phyloP scores from a whole-genome alignment of 2,113 vertebrate genomes.

The Apeltes quadracus region DNA sequence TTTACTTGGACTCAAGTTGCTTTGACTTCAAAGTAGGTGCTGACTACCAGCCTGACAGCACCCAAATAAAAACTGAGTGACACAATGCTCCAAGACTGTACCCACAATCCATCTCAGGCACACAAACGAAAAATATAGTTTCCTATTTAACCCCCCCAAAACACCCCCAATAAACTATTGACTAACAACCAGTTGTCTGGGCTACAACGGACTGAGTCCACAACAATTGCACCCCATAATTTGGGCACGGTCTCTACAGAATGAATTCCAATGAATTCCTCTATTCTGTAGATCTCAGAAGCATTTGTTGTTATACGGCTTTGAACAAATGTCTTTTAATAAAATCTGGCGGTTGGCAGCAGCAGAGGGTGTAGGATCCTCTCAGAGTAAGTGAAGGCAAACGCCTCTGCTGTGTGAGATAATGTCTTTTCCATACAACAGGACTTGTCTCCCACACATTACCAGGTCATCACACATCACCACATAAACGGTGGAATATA shows the following conservation, averaged over 20 bases:
- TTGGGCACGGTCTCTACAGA: constrained; percentile 10
- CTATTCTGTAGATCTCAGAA: constrained; percentile 8
- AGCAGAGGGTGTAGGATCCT: constrained; percentile 12
- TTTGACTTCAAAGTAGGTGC: constrained; percentile 36
- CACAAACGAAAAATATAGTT: constrained; percentile 24
- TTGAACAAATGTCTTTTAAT: constrained; percentile 7
- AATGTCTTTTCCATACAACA: constrained; percentile 63
- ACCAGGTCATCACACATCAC: constrained; percentile 45
- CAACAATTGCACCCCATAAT: constrained; percentile 17
- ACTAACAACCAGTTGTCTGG: neutral
- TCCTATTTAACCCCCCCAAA: neutral
- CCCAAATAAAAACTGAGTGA: constrained; percentile 14
- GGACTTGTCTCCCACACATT: constrained; percentile 43
- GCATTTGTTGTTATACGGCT: neutral
- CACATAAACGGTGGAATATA: constrained; percentile 42
- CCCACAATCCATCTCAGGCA: constrained; percentile 9
- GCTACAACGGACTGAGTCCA: neutral
- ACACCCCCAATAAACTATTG: constrained; percentile 15
- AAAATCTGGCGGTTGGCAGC: neutral
- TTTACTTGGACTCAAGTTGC: neutral
- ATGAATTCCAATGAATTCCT: constrained; percentile 15
- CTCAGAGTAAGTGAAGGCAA: constrained; percentile 27
- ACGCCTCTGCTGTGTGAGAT: constrained; percentile 31
- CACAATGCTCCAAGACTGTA: constrained; percentile 26
- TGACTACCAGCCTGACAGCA: constrained; percentile 34